Evolutionary conservation across 2,113 vertebrate genomes (phyloP).

Genomic region (Pithys albifrons): DNA sequence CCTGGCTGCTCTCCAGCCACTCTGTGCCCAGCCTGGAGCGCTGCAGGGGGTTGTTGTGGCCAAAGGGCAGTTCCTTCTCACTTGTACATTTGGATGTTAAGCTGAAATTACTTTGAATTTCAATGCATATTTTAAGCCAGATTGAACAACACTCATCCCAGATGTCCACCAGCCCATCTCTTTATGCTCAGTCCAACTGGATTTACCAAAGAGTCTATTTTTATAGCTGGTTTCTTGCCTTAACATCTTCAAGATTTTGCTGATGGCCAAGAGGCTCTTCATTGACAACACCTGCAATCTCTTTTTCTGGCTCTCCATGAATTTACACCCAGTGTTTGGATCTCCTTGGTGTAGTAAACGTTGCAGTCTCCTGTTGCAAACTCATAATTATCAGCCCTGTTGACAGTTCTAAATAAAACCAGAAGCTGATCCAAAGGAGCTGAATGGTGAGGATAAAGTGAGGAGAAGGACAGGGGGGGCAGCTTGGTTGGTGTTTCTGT

Average conservation of each 20-base stretch:
- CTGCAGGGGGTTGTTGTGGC: no score
- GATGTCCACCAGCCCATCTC: not conserved
- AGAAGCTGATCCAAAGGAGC: not conserved
- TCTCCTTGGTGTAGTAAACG: not conserved
- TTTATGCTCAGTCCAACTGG: not conserved
- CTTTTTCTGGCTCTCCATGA: not conserved
- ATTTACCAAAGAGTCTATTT: not conserved
- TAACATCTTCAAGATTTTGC: not conserved
- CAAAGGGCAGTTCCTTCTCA: not conserved
- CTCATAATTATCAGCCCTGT: not conserved
- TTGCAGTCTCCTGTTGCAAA: not conserved
- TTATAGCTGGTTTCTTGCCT: not conserved
- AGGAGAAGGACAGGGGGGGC: not conserved
- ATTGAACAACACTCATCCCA: not conserved
- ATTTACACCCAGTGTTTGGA: not conserved
- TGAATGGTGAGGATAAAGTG: not conserved
- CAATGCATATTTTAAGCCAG: not conserved
- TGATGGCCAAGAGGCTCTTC: not conserved
- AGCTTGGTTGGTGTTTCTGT: not conserved
- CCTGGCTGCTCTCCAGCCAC: no score
- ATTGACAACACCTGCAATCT: not conserved
- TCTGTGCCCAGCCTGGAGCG: no score
- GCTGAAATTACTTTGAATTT: not conserved
- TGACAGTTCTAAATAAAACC: not conserved
- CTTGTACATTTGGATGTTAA: fast-evolving